Evolutionary conservation across 2,797 vertebrate genomes (phyloP).

Genomic region (Eremophila alpestris): DNA sequence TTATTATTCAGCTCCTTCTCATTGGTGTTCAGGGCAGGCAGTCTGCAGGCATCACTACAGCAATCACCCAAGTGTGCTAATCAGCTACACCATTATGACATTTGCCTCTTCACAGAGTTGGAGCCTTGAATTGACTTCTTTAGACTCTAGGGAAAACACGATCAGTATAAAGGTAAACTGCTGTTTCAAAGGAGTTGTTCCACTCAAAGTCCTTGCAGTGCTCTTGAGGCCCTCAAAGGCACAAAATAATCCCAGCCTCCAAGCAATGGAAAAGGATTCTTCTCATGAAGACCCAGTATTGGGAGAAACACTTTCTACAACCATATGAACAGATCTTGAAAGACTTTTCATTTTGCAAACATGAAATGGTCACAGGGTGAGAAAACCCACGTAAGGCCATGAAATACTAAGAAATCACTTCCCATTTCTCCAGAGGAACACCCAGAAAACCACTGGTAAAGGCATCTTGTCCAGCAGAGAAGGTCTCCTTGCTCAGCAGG

Average conservation of each 20-base stretch:
- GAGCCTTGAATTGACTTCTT: neutral
- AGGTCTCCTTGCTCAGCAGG: neutral
- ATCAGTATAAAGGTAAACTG: neutral
- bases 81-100: neutral
- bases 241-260: neutral
- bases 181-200: neutral
- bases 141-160: neutral
- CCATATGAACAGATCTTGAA: neutral
- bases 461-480: neutral
- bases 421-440: neutral
- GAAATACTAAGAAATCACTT: neutral
- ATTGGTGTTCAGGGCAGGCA: neutral
- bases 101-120: neutral
- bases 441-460: neutral
- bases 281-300: neutral
- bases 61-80: neutral
- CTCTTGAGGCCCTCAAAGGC: neutral
- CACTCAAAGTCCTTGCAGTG: neutral
- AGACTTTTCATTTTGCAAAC: neutral
- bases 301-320: neutral
- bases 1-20: neutral
- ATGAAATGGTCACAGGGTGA: neutral
- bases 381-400: accelerated
- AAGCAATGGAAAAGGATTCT: neutral
- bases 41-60: neutral